Conservation (phyloP, 2,888 invertebrate species). For the Rhorus exstirpatorius region DNA sequence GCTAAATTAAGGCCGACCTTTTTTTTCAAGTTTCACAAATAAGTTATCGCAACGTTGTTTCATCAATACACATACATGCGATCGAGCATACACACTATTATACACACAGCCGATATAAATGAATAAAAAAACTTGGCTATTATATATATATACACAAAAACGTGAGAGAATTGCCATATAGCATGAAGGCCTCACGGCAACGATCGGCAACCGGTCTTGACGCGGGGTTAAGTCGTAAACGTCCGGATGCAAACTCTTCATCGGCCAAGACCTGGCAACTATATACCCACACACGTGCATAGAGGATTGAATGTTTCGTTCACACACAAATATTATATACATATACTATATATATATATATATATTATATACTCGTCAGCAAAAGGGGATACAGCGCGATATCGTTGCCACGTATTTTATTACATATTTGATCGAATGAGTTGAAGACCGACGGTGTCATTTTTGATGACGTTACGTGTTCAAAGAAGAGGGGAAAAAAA, state of each 20-base stretch:
- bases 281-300: constrained; percentile 3
- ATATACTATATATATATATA: constrained; percentile 1
- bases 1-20: constrained; percentile 14
- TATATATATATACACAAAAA: constrained; percentile 31
- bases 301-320: constrained; percentile 7
- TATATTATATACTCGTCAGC: constrained; percentile 52
- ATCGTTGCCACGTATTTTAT: constrained; percentile 21
- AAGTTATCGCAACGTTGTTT: too few species aligned
- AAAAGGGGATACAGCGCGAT: constrained; percentile 38
- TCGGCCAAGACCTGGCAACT: constrained; percentile 50
- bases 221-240: constrained; percentile 67
- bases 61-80: too few species aligned
- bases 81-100: constrained; percentile 32
- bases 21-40: too few species aligned
- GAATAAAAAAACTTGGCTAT: constrained; percentile 20
- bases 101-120: constrained; percentile 7
- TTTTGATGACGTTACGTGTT: constrained; percentile 12
- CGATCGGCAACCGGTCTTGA: constrained; percentile 66
- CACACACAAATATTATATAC: neutral
- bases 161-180: constrained; percentile 50
- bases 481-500: constrained; percentile 6
- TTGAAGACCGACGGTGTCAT: neutral
- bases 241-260: constrained; percentile 70
- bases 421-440: constrained; percentile 27
- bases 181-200: constrained; percentile 37